Conservation (phyloP, 2,797 vertebrate species). For the Halcyon smyrnensis region DNA sequence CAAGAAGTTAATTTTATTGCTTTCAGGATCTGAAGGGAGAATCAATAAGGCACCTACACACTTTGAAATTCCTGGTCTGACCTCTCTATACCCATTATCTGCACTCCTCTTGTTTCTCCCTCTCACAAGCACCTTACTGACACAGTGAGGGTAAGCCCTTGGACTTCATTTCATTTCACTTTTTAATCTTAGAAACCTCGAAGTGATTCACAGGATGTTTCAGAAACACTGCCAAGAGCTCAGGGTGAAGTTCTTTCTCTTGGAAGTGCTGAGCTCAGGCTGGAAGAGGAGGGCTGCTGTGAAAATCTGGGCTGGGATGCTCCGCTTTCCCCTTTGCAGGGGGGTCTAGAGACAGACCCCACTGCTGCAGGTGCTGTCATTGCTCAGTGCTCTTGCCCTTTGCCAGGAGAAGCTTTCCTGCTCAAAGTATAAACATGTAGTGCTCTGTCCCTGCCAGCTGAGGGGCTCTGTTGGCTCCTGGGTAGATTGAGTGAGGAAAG, state of each 20-base stretch:
- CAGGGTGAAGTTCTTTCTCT: background rate
- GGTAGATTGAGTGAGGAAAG: background rate
- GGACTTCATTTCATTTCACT: background rate
- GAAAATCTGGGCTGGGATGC: background rate
- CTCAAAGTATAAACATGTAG: rapidly evolving
- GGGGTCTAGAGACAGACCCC: background rate
- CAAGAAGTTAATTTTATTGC: background rate
- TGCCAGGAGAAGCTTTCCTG: background rate
- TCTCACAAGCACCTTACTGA: background rate
- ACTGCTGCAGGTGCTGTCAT: background rate
- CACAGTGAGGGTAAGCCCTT: background rate
- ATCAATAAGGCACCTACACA: background rate
- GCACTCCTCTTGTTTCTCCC: background rate
- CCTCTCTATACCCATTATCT: background rate
- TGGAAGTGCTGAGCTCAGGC: background rate
- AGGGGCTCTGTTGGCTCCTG: rapidly evolving
- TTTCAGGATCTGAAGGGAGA: background rate
- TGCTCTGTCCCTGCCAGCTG: background rate
- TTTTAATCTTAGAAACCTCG: background rate
- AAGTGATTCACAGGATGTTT: slow-evolving; percentile 35
- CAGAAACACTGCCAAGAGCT: background rate
- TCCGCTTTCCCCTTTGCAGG: background rate
- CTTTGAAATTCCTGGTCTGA: background rate
- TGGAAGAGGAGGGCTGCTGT: background rate
- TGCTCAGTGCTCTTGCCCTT: background rate